These are phyloP conservation scores for Scaptomyza cyrtandrae DNA, from an alignment of 2,888 invertebrate genomes.

Conservation along the genomic window DNA sequence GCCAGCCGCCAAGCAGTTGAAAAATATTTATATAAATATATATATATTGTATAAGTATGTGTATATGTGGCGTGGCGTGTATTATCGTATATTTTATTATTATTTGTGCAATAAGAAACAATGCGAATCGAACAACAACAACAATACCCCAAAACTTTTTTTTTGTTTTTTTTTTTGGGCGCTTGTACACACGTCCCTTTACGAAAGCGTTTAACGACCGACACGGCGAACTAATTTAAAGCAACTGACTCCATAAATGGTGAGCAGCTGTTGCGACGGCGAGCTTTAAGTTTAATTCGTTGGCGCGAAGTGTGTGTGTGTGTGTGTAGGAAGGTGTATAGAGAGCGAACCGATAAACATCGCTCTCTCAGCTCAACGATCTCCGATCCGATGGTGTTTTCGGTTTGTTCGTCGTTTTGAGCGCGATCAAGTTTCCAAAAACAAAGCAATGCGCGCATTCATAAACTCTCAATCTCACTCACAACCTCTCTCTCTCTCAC, in stretches of 20 bases:
- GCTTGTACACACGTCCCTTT: slow-evolving; percentile 39
- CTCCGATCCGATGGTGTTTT: slow-evolving; percentile 1
- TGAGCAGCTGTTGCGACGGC: slow-evolving; percentile 69
- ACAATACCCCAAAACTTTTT: slow-evolving; percentile 2
- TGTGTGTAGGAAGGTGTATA: not conserved
- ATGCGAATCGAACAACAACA: slow-evolving; percentile 1
- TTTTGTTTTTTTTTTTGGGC: not conserved
- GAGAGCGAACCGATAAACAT: slow-evolving; percentile 19
- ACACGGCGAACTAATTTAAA: slow-evolving; percentile 66
- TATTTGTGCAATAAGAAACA: slow-evolving; percentile 21
- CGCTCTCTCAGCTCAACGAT: slow-evolving; percentile 37
- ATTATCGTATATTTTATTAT: slow-evolving; percentile 39
- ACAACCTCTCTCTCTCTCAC: slow-evolving; percentile 12
- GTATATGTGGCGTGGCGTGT: slow-evolving; percentile 17
- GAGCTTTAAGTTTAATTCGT: slow-evolving; percentile 43
- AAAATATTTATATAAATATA: slow-evolving; percentile 3
- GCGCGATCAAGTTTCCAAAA: slow-evolving; percentile 49
- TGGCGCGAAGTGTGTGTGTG: not conserved
- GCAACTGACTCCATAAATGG: slow-evolving; percentile 74
- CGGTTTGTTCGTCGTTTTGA: slow-evolving; percentile 23
- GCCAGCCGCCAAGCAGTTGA: slow-evolving; percentile 31
- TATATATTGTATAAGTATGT: not conserved
- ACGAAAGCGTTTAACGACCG: slow-evolving; percentile 56
- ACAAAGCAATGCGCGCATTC: slow-evolving; percentile 34
- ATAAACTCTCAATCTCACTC: slow-evolving; percentile 6